Percentiles rank a stretch among this genome's conserved stretches.
phyloP scores from a whole-genome alignment of 2,113 vertebrate genomes.

The Hydrolagus affinis region DNA sequence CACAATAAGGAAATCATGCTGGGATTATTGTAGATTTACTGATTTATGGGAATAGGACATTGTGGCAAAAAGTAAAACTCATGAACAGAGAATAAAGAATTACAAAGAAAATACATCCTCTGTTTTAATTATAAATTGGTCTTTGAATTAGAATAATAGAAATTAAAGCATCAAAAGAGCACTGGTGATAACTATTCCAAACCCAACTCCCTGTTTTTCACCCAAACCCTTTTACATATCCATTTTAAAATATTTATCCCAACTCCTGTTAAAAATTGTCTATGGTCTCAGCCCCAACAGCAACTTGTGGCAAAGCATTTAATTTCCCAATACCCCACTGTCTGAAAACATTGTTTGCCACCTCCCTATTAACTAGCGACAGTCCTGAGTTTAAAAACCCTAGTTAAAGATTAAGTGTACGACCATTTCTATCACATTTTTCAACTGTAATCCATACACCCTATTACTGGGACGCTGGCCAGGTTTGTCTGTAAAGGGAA shows the following conservation, averaged over 20 bases:
- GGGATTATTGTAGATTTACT: neutral
- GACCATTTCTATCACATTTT: neutral
- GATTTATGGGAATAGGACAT: neutral
- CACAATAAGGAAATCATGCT: neutral
- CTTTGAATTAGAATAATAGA: neutral
- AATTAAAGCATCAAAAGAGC: neutral
- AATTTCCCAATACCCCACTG: too few relatives aligned
- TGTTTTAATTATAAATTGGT: neutral
- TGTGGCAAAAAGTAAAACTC: neutral
- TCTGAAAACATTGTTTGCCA: too few relatives aligned
- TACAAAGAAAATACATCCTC: neutral
- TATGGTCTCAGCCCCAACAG: too few relatives aligned
- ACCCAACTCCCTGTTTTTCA: too few relatives aligned
- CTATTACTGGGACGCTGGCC: neutral
- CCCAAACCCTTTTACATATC: too few relatives aligned
- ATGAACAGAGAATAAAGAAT: neutral
- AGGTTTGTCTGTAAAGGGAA: neutral
- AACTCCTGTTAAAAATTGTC: too few relatives aligned
- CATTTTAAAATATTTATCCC: too few relatives aligned
- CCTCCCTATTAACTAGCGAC: too few relatives aligned
- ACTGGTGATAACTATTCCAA: too few relatives aligned
- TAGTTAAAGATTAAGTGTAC: too few relatives aligned
- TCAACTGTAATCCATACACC: neutral
- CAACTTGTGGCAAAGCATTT: too few relatives aligned
- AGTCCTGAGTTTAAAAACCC: too few relatives aligned